Evolutionary conservation across 2,113 vertebrate genomes (phyloP), one percentile per base, ranked within the genome.

Genomic region (Sapajus apella): DNA sequence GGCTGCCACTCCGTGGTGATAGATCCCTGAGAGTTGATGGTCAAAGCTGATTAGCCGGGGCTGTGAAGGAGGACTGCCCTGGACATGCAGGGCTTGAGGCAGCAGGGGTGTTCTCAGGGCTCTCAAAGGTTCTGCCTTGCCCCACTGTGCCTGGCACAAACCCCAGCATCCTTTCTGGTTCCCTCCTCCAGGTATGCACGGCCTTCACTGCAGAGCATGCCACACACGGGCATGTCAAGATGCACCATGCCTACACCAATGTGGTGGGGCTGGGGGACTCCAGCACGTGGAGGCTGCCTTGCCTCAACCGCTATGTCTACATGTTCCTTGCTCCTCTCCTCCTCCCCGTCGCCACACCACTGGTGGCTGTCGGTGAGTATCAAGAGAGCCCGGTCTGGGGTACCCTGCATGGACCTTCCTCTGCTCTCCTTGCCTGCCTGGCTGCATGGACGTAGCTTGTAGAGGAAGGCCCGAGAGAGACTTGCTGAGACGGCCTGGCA

Each of bases 211-310:
- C 99, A 0, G 98, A 98, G 13, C 98, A 98, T 0, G 99, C 98
- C 0, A 98, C 98, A 27, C 98, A 99, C 2, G 99, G 98, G 21
- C 99, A 99, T 0, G 98, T 99, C 32, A 99, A 99, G 98, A 95
- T 99, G 90, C 99, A 99, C 96, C 99, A 99, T 0, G 99, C 99
- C 81, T 99, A 99, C 97, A 99, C 99, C 81, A 99, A 99, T 0
- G 47, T 99, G 90, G 98, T 99, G 0, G 99, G 99, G 37, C 97
- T 99, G 91, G 99, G 99, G 0, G 99, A 99, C 98, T 99, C 99
- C 76, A 99, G 99, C 98, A 99, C 98, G 0, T 99, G 99, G 99
- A 99, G 99, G 87, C 56, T 98, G 80, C 99, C 99, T 1, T 98
- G 96, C 97, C 98, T 99, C 95, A 99, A 99, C 61, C 98, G 99